These are phyloP conservation scores for Caenorhabditis zanzibari DNA, from an alignment of 2,888 invertebrate species.

Conservation along the genomic window DNA sequence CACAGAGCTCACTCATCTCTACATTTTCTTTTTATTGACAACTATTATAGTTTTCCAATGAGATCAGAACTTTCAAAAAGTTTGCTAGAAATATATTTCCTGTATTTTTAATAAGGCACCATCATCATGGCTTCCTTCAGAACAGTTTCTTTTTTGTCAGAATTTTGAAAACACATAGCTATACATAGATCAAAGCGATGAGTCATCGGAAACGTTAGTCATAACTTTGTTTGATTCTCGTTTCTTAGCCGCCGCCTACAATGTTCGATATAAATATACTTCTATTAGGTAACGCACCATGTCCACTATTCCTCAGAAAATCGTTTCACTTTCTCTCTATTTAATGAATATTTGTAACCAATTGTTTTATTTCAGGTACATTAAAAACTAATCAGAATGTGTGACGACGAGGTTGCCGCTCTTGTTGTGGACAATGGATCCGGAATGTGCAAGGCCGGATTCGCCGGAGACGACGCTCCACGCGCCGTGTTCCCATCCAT, in stretches of 20 bases:
- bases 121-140: too few species aligned
- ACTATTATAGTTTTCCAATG: too few species aligned
- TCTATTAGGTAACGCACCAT: slow-evolving; percentile 1
- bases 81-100: too few species aligned
- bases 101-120: too few species aligned
- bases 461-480: slow-evolving; percentile 89
- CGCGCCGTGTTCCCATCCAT: slow-evolving; percentile 92
- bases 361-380: slow-evolving; percentile 29
- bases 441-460: slow-evolving; percentile 88
- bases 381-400: slow-evolving; percentile 69
- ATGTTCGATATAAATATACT: slow-evolving; percentile 19
- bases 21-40: slow-evolving; percentile 27
- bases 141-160: background rate
- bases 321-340: slow-evolving; percentile 3
- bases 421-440: slow-evolving; percentile 80
- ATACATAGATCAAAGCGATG: slow-evolving; percentile 18
- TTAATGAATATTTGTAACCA: background rate
- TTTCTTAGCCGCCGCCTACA: slow-evolving; percentile 15
- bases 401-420: slow-evolving; percentile 92
- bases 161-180: slow-evolving; percentile 13
- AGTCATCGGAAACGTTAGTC: slow-evolving; percentile 52
- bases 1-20: slow-evolving; percentile 50
- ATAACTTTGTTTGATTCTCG: slow-evolving; percentile 4
- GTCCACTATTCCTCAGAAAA: background rate
- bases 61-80: too few species aligned